Base-by-base conservation (phyloP, 2,888 invertebrate species). In the Gymnosoma rotundatum region DNA sequence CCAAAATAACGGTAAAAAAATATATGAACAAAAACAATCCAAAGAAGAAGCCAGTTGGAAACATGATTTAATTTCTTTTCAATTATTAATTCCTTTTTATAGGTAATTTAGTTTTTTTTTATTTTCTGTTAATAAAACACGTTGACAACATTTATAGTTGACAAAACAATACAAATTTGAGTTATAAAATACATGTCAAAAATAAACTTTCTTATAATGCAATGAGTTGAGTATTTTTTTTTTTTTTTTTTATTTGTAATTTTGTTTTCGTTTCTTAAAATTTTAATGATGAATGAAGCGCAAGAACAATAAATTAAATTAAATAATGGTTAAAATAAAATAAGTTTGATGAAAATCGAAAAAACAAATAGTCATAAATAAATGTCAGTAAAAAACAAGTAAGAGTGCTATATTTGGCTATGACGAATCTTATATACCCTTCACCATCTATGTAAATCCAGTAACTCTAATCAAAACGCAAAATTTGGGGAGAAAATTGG, bases 31-130 rank as follows among this genome's bases (percentile, higher is more conserved):
- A 38, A 21, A 61, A 25, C 6, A 32, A 75, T 10, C n/a, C 12
- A 78, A 67, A 70, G 18, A 36, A 36, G 73, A 67, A 72, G 67
- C 50, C 61, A 72, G 73, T 78, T 78, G 78, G 79, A 82, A 87
- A 79, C 70, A 81, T 87, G 88, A 88, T 88, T 88, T 88, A 87
- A 88, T 88, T 88, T 88, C 86, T 86, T 88, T 88, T 87, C 86
- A 87, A 87, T 88, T 88, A 87, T 86, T 85, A 87, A 87, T 88
- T 88, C 72, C 21, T 32, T 50, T 58, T 9, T 18, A 66, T 8
- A 58, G 52, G 16, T 76, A 64, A 56, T 48, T 72, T 9, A 32
- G 36, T 50, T 76, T 25, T 0, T 54, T 64, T 48, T 58, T 32
- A 5, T 38, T 54, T 32, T 14, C 7, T 56, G 12, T 16, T 50